Percentiles rank a stretch among this genome's conserved stretches.
Conservation (phyloP, 1,140 invertebrate genomes). For the Gonatopus flavifemur region DNA sequence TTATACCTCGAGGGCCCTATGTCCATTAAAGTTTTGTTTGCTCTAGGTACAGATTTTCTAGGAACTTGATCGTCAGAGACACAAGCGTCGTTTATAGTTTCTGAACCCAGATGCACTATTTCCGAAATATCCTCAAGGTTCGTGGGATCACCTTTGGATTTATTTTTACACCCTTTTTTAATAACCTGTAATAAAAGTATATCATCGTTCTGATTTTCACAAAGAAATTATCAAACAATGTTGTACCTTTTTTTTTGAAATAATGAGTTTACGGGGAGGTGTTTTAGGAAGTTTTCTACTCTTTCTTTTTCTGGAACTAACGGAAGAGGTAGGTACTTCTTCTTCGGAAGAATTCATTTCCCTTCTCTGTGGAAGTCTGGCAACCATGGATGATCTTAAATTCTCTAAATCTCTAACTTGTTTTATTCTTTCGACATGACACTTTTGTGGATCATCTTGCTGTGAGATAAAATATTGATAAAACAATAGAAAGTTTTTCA, state of each 20-base stretch:
- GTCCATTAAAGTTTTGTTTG: constrained; percentile 38
- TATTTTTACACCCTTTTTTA: constrained; percentile 15
- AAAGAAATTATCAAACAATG: constrained; percentile 1
- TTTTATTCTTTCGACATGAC: constrained; percentile 44
- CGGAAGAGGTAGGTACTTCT: neutral
- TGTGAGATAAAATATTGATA: constrained; percentile 10
- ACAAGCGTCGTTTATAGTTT: no score
- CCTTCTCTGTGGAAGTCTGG: constrained; percentile 32
- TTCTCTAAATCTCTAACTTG: constrained; percentile 57
- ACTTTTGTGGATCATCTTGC: constrained; percentile 32
- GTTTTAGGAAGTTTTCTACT: constrained; percentile 23
- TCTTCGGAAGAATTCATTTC: neutral
- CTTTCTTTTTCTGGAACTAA: constrained; percentile 9
- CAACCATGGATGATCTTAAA: constrained; percentile 50
- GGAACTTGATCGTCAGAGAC: constrained; percentile 40
- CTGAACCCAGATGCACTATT: no score
- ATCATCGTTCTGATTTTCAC: neutral
- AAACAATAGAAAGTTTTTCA: no score
- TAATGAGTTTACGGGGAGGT: constrained; percentile 25
- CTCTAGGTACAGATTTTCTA: constrained; percentile 33
- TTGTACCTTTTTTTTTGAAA: constrained; percentile 16
- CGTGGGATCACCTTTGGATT: neutral
- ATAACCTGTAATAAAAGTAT: constrained; percentile 12
- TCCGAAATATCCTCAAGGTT: neutral
- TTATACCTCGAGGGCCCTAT: neutral